phyloP scores from a whole-genome alignment of 2,797 vertebrate species.

The Paguma larvata region DNA sequence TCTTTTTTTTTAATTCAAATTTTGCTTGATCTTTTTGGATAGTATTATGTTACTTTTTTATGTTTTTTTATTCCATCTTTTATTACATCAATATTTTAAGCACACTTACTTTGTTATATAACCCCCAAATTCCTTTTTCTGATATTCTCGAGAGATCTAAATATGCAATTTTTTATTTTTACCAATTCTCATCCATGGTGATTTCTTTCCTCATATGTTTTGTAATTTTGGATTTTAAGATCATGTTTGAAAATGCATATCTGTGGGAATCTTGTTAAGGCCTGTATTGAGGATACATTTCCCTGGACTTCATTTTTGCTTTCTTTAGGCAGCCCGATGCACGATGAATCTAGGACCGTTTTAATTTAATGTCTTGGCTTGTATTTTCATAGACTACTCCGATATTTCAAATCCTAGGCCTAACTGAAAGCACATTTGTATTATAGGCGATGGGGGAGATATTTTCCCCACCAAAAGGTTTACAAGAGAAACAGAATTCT shows the following conservation, averaged over 20 bases:
- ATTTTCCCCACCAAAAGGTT: not conserved
- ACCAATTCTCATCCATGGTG: not conserved
- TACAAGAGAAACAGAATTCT: not conserved
- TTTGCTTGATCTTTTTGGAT: not conserved
- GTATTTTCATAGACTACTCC: not conserved
- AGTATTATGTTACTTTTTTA: not conserved
- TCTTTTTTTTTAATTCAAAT: not conserved
- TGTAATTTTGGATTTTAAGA: not conserved
- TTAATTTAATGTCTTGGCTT: not conserved
- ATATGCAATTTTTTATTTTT: not conserved
- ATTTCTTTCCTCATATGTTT: not conserved
- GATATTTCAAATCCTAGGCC: not conserved
- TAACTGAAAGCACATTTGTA: not conserved
- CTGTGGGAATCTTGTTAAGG: not conserved
- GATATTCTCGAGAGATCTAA: not conserved
- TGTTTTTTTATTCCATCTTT: not conserved
- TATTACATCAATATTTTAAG: constrained; percentile 26
- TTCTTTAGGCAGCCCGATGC: not conserved
- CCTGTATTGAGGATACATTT: not conserved
- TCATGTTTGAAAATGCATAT: not conserved
- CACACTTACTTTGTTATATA: not conserved
- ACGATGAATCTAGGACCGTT: not conserved
- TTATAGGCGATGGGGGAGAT: not conserved
- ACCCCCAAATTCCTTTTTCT: not conserved
- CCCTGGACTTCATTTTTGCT: constrained; percentile 15